Evolutionary conservation across 2,113 vertebrate genomes (phyloP), one percentile per base, ranked within the genome.

Genomic region (Microtus oregoni): DNA sequence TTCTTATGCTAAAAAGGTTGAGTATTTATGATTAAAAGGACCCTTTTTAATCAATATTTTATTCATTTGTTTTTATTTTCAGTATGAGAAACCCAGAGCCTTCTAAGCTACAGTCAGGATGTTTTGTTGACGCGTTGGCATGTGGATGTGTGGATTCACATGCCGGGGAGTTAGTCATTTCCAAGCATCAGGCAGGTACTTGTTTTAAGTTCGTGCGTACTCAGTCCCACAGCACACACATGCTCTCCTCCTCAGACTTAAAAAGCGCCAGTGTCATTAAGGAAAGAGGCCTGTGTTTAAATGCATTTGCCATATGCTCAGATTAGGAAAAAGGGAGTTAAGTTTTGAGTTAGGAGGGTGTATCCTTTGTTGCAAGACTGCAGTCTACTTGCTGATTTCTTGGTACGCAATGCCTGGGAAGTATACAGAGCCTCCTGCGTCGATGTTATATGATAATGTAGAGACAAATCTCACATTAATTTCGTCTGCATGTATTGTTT

Each of bases 271-370:
- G 63, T 5, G 28, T 72, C 81, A 63, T 92, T 55, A 17, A n/a
- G 28, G 83, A 58, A 58, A 90, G 50, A 83, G 3, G 87, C 82
- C 78, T 72, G 38, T 47, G 24, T 72, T 88, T 88, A 94, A 92
- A 61, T 67, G 61, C 44, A 76, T 61, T 96, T 70, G 50, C n/a
- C 72, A 58, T 38, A 63, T 79, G 58, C 76, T 96, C 87, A 79
- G 90, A 22, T 92, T n/a, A 26, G 38, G 85, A 67, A 61, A 50
- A 76, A 44, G 3, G 24, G 13, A 63, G 26, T 77, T 95, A 4
- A 26, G 44, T 82, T 88, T 91, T 81, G 7, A 92, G 38, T 67
- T 92, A 79, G 7, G 13, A 78, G 19, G 8, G 12, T 82, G 20
- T 87, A 26, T 86, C 10, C 0, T 81, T 94, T 89, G 83, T 76